Percentiles rank a stretch among this genome's conserved stretches.
Conservation (phyloP, 2,113 vertebrate genomes). For the Strigops habroptila region DNA sequence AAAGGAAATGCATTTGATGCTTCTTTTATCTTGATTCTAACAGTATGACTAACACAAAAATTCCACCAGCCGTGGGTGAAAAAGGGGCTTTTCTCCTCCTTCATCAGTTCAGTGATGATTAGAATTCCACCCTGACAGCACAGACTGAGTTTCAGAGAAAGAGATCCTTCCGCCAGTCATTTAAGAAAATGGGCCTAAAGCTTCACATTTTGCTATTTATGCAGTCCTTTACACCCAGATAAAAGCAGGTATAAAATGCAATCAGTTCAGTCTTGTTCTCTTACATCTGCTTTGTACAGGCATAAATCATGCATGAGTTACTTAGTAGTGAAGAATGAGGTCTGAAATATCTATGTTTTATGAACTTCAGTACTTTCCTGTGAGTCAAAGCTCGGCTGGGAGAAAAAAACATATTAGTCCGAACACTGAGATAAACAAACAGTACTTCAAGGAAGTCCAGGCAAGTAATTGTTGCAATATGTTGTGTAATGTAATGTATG, state of each 20-base stretch:
- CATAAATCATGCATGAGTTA: slow-evolving; percentile 52
- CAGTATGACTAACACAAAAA: neutral
- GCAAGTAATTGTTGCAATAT: neutral
- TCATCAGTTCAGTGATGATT: neutral
- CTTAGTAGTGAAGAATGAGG: slow-evolving; percentile 1
- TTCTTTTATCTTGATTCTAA: neutral
- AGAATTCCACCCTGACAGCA: neutral
- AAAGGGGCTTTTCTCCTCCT: neutral
- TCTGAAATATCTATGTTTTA: slow-evolving; percentile 22
- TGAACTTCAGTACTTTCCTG: neutral
- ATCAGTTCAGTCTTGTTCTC: slow-evolving; percentile 45
- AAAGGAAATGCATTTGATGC: neutral
- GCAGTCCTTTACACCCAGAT: neutral
- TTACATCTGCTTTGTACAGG: slow-evolving; percentile 10
- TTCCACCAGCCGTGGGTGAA: neutral
- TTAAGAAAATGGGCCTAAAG: neutral
- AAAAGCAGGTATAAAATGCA: slow-evolving; percentile 49
- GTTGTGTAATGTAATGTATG: neutral
- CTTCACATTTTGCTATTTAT: slow-evolving; percentile 1
- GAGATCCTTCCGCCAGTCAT: neutral
- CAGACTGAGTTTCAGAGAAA: neutral
- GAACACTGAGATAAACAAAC: neutral
- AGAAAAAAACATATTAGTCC: neutral
- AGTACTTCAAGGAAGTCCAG: neutral
- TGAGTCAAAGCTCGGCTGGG: neutral